Evolutionary conservation across 1,140 invertebrate genomes (phyloP).

Genomic region (Drosophila auraria): DNA sequence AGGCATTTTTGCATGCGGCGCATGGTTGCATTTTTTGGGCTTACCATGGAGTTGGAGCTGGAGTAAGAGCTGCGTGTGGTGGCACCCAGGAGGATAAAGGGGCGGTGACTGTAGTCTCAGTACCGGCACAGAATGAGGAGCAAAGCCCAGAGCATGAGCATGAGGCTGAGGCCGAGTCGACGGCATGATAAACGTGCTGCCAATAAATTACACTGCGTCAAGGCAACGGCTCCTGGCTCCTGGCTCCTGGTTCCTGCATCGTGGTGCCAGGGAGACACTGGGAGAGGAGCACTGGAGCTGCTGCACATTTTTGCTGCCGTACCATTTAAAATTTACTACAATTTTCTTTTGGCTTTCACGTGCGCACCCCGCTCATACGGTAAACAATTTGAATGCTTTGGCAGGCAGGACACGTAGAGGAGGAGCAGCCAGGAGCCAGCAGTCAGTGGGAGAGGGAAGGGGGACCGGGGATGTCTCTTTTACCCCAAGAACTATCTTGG

Average conservation of each 20-base stretch:
- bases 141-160: background rate
- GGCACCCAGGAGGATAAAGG: background rate
- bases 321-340: slow-evolving; percentile 83
- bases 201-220: slow-evolving; percentile 84
- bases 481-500: slow-evolving; percentile 17
- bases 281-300: slow-evolving; percentile 23
- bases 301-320: slow-evolving; percentile 79
- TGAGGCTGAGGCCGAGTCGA: slow-evolving; percentile 54
- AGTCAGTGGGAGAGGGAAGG: slow-evolving; percentile 16
- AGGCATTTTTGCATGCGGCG: slow-evolving; percentile 82
- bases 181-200: slow-evolving; percentile 83
- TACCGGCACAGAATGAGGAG: slow-evolving; percentile 9
- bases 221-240: slow-evolving; percentile 51
- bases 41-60: slow-evolving; percentile 44
- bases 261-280: slow-evolving; percentile 1
- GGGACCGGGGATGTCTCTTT: slow-evolving; percentile 40
- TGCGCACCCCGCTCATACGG: slow-evolving; percentile 74
- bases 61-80: slow-evolving; percentile 10
- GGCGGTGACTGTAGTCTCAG: slow-evolving; percentile 19
- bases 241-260: slow-evolving; percentile 20
- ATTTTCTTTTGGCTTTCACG: slow-evolving; percentile 81
- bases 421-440: slow-evolving; percentile 41
- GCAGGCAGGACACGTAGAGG: slow-evolving; percentile 73
- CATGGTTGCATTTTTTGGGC: slow-evolving; percentile 82
- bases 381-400: slow-evolving; percentile 83